phyloP scores from a whole-genome alignment of 2,113 vertebrate genomes.

The Eulemur rufifrons region DNA sequence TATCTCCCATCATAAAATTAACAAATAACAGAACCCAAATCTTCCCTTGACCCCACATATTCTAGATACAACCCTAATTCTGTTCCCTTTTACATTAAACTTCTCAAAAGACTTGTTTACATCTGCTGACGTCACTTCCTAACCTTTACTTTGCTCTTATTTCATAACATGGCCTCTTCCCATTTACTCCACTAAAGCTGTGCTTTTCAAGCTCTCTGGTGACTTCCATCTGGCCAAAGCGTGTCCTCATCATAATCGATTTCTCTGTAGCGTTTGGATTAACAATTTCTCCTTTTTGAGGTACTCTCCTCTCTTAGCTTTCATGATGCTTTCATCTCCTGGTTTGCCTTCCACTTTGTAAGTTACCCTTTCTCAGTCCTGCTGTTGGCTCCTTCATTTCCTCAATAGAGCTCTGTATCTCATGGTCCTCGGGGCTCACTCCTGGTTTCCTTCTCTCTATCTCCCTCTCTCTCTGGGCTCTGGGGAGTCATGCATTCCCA shows the following conservation, averaged over 20 bases:
- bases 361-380: background rate
- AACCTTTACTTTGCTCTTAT: background rate
- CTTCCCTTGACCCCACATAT: background rate
- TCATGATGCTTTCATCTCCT: background rate
- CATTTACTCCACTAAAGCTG: background rate
- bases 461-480: background rate
- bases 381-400: background rate
- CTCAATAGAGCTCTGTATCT: background rate
- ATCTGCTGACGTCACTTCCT: background rate
- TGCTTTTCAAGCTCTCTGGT: background rate
- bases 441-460: background rate
- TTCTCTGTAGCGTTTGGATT: background rate
- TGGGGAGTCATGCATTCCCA: background rate
- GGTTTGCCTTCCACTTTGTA: background rate
- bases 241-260: background rate
- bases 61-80: background rate
- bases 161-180: background rate
- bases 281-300: background rate
- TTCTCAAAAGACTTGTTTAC: background rate
- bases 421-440: background rate
- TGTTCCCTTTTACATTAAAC: background rate
- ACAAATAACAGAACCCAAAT: constrained; percentile 21
- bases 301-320: background rate
- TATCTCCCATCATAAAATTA: background rate
- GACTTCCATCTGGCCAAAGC: background rate